Conservation (phyloP, 2,797 vertebrate genomes). For the Pseudocheirus occidentalis region DNA sequence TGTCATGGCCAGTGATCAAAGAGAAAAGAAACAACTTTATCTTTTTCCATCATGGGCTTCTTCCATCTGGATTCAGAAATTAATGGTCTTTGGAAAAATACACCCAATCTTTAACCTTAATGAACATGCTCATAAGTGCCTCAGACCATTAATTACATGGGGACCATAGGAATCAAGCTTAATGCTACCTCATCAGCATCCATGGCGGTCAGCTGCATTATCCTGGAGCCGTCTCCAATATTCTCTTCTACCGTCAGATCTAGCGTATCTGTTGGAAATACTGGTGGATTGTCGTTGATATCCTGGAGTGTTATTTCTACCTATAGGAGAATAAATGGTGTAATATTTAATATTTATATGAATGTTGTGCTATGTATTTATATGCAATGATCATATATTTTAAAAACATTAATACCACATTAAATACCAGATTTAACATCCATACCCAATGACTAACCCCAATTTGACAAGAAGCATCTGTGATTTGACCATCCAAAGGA, state of each 20-base stretch:
- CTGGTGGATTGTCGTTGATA: constrained; percentile 97
- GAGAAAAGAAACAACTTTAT: not conserved
- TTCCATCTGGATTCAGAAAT: not conserved
- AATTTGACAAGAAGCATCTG: constrained; percentile 23
- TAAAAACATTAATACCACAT: not conserved
- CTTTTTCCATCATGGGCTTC: not conserved
- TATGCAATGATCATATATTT: not conserved
- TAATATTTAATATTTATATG: not conserved
- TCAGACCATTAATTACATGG: not conserved
- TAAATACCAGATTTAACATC: not conserved
- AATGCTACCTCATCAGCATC: constrained; percentile 94
- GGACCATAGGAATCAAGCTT: constrained; percentile 19
- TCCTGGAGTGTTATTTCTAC: constrained; percentile 99
- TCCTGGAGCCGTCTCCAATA: constrained; percentile 94
- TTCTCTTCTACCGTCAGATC: constrained; percentile 97
- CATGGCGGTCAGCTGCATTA: constrained; percentile 96
- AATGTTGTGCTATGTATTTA: not conserved
- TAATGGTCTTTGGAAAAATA: constrained; percentile 3
- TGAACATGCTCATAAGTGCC: not conserved
- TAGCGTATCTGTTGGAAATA: constrained; percentile 95
- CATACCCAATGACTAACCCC: not conserved
- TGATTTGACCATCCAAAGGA: constrained; percentile 55
- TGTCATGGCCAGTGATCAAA: not conserved
- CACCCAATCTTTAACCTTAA: not conserved
- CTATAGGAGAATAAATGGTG: constrained; percentile 83